phyloP scores from a whole-genome alignment of 2,797 vertebrate species.

The Macropus fuliginosus region DNA sequence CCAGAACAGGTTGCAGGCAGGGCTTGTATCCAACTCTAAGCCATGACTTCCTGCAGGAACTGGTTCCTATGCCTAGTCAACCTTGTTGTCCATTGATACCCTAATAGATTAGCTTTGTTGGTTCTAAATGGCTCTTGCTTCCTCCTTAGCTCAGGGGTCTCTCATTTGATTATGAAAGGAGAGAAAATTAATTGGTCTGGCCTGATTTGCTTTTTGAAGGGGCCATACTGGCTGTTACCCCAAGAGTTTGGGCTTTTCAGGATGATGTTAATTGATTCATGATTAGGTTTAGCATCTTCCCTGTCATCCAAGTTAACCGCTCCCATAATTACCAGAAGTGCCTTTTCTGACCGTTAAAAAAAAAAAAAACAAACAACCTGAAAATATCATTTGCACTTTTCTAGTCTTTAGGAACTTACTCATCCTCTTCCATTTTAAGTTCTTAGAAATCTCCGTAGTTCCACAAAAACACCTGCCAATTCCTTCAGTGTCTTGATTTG shows the following conservation, averaged over 20 bases:
- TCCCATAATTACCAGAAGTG: constrained; percentile 77
- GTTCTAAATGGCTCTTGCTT: constrained; percentile 54
- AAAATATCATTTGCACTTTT: constrained; percentile 79
- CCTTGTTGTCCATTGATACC: constrained; percentile 50
- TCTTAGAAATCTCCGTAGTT: constrained; percentile 79
- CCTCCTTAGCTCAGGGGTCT: constrained; percentile 53
- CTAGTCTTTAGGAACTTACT: constrained; percentile 75
- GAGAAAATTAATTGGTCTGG: constrained; percentile 78
- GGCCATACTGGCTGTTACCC: constrained; percentile 70
- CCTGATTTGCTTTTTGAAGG: constrained; percentile 73
- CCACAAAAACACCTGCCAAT: constrained; percentile 80
- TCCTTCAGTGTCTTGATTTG: constrained; percentile 79
- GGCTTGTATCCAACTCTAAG: neutral
- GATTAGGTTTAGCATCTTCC: constrained; percentile 79
- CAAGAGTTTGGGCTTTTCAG: constrained; percentile 76
- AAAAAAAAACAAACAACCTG: constrained; percentile 53
- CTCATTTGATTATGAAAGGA: constrained; percentile 72
- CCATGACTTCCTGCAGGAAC: constrained; percentile 18
- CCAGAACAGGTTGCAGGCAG: constrained; percentile 19
- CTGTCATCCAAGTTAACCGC: constrained; percentile 77
- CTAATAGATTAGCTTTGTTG: constrained; percentile 50
- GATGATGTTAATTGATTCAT: constrained; percentile 80
- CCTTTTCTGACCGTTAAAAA: constrained; percentile 77
- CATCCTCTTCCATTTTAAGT: constrained; percentile 74
- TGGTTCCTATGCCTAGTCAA: constrained; percentile 54